These are phyloP conservation scores for Liodrosophila aerea DNA, from an alignment of 2,888 invertebrate genomes.

Conservation along the genomic window DNA sequence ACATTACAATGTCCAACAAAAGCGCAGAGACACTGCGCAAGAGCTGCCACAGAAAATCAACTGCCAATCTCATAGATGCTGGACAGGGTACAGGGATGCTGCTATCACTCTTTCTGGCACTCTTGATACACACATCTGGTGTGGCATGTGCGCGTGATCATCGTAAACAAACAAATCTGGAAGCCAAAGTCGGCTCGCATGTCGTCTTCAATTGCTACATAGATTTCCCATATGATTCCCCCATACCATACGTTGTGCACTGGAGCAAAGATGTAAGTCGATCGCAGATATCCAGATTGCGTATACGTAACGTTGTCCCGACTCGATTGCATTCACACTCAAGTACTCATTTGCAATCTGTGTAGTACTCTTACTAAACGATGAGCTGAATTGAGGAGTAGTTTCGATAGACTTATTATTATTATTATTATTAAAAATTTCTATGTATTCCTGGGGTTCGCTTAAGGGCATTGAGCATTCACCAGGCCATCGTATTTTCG, in stretches of 20 bases:
- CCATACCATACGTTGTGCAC: constrained; percentile 92
- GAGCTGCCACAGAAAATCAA: constrained; percentile 24
- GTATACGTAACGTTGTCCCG: constrained; percentile 11
- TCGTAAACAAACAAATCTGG: constrained; percentile 78
- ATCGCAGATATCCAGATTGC: constrained; percentile 18
- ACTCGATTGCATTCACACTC: constrained; percentile 3
- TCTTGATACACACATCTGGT: constrained; percentile 82
- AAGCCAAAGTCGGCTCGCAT: constrained; percentile 82
- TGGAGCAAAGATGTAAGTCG: constrained; percentile 94
- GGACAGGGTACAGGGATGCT: constrained; percentile 13
- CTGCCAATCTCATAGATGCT: constrained; percentile 40
- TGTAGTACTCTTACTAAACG: neutral
- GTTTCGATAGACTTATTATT: too few species aligned
- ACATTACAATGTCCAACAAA: constrained; percentile 37
- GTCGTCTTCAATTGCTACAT: constrained; percentile 84
- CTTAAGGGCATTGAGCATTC: too few species aligned
- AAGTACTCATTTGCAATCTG: neutral
- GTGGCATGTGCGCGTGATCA: constrained; percentile 75
- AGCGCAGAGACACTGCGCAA: constrained; percentile 19
- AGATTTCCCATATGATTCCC: constrained; percentile 92
- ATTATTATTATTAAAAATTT: too few species aligned
- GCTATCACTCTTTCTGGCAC: constrained; percentile 39
- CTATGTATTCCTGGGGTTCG: too few species aligned
- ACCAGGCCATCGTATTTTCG: neutral
- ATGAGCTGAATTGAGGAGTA: too few species aligned